Conservation (phyloP, 2,113 vertebrate species). For the Mixornis gularis region DNA sequence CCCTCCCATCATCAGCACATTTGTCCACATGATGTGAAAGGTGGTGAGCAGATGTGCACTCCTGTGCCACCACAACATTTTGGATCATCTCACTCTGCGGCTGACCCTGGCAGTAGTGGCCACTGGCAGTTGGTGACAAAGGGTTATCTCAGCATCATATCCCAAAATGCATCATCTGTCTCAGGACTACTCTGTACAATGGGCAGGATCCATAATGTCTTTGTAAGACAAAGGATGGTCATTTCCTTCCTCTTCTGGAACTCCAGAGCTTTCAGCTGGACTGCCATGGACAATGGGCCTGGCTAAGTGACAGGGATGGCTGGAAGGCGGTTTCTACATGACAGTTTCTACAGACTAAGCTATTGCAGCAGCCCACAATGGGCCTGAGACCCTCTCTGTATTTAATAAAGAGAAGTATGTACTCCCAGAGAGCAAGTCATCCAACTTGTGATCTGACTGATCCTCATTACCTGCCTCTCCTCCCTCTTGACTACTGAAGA, state of each 20-base stretch:
- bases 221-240: not conserved
- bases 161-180: not conserved
- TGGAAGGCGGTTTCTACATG: not conserved
- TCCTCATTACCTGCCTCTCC: not conserved
- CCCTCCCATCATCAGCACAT: not conserved
- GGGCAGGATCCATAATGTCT: not conserved
- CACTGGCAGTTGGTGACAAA: not conserved
- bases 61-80: not conserved
- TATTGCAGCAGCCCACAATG: not conserved
- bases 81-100: not conserved
- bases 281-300: not conserved
- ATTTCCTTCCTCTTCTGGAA: not conserved
- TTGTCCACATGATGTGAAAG: not conserved
- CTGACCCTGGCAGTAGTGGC: not conserved
- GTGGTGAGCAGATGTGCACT: too few relatives aligned
- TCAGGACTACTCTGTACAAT: not conserved
- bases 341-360: not conserved
- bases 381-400: not conserved
- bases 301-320: not conserved
- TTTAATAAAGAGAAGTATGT: not conserved
- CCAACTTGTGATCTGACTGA: not conserved
- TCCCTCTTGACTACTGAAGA: not conserved
- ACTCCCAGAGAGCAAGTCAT: not conserved
- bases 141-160: not conserved
- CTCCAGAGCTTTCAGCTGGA: not conserved